A percentile compares a stretch with the other conserved stretches of the same genome.
phyloP scores from a whole-genome alignment of 2,888 invertebrate genomes.

The Orthosia cruda region DNA sequence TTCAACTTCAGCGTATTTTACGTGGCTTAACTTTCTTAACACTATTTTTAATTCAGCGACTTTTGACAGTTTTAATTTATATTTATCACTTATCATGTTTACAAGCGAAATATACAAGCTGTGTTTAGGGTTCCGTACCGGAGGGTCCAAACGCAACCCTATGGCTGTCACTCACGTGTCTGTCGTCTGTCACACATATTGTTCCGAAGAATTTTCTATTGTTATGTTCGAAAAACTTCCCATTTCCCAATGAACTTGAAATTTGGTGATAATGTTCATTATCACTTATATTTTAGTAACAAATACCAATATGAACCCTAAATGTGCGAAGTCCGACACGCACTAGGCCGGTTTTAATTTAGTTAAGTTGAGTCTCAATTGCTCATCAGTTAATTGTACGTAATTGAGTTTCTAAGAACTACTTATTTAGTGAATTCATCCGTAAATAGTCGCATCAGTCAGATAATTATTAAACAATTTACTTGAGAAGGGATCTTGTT shows the following conservation, averaged over 20 bases:
- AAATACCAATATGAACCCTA: no score
- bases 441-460: slow-evolving; percentile 35
- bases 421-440: slow-evolving; percentile 34
- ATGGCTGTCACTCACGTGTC: no score
- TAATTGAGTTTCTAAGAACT: background rate
- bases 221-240: no score
- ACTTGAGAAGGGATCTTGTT: slow-evolving; percentile 34
- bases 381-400: background rate
- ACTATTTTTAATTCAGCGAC: background rate
- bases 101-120: background rate
- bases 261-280: no score
- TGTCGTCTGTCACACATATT: no score
- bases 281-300: no score
- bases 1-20: slow-evolving; percentile 16
- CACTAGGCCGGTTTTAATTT: background rate
- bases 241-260: no score
- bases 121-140: no score
- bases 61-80: slow-evolving; percentile 9
- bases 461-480: slow-evolving; percentile 43
- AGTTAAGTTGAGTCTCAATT: background rate
- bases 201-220: no score
- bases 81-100: slow-evolving; percentile 7
- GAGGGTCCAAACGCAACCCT: no score
- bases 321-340: no score
- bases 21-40: slow-evolving; percentile 9